Conservation (phyloP, 2,113 vertebrate genomes). For the Paramormyrops kingsleyae region DNA sequence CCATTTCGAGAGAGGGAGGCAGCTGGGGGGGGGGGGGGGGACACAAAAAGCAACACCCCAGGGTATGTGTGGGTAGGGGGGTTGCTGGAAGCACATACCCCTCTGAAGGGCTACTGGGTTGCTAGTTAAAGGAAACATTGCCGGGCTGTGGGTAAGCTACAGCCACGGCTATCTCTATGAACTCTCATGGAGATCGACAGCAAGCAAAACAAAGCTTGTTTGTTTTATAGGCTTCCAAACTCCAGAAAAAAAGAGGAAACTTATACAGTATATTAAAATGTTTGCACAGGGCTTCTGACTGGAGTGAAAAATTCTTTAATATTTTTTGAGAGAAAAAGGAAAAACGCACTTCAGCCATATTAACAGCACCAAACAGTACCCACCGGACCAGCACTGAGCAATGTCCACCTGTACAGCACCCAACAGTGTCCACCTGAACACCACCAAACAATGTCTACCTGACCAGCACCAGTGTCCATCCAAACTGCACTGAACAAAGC, state of each 20-base stretch:
- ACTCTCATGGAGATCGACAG: neutral
- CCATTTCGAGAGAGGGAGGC: neutral
- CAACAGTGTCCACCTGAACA: neutral
- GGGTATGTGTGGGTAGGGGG: neutral
- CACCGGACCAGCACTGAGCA: neutral
- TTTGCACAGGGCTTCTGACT: neutral
- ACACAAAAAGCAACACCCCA: constrained; percentile 9
- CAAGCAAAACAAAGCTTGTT: neutral
- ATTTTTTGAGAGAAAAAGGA: neutral
- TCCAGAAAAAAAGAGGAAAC: neutral
- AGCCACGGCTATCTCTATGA: neutral
- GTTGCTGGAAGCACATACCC: neutral
- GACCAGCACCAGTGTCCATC: neutral
- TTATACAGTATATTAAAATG: neutral
- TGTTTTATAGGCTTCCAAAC: neutral
- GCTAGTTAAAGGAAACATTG: neutral
- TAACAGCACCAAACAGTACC: neutral
- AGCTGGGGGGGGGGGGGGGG: neutral
- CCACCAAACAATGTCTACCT: neutral
- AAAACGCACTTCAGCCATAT: neutral
- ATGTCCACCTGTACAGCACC: neutral
- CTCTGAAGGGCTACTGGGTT: neutral
- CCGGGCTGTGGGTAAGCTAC: neutral
- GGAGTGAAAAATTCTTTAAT: neutral
- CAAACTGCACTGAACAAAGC: too few relatives aligned